Evolutionary conservation across 2,888 invertebrate genomes (phyloP).

Genomic region (Drosophila melanosoma): DNA sequence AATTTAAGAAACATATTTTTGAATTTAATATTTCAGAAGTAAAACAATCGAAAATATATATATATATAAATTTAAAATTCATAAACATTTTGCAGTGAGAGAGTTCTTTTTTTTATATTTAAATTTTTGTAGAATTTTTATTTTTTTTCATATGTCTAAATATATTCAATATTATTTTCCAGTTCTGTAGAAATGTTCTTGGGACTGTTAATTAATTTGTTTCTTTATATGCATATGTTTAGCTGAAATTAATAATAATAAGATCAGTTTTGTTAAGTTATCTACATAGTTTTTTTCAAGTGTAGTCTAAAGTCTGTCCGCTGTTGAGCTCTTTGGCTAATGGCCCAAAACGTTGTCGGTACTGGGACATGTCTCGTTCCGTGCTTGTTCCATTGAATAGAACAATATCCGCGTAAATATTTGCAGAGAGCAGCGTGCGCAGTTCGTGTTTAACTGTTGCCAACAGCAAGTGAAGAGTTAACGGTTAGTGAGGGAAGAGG

Average conservation of each 20-base stretch:
- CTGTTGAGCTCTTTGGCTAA: slow-evolving; percentile 52
- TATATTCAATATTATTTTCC: background rate
- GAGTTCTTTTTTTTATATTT: background rate
- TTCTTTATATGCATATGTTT: no score
- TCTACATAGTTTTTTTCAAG: background rate
- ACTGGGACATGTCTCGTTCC: slow-evolving; percentile 60
- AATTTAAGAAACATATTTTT: background rate
- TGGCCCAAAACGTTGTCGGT: slow-evolving; percentile 52
- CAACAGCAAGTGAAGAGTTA: slow-evolving; percentile 13
- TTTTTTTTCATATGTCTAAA: background rate
- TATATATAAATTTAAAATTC: background rate
- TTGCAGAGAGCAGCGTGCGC: slow-evolving; percentile 75
- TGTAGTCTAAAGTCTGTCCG: slow-evolving; percentile 7
- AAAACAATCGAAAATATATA: background rate
- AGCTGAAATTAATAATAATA: background rate
- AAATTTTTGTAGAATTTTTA: background rate
- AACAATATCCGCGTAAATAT: slow-evolving; percentile 81
- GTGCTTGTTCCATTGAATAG: slow-evolving; percentile 68
- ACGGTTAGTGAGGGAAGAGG: background rate
- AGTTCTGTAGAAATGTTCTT: background rate
- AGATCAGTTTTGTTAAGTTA: background rate
- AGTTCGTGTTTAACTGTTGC: slow-evolving; percentile 75
- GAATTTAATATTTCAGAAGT: background rate
- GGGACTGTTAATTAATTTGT: no score
- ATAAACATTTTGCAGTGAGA: background rate